Percentiles rank a stretch among this genome's conserved stretches.
Evolutionary conservation across 1,140 invertebrate genomes (phyloP).

Genomic region (Pinna nobilis): DNA sequence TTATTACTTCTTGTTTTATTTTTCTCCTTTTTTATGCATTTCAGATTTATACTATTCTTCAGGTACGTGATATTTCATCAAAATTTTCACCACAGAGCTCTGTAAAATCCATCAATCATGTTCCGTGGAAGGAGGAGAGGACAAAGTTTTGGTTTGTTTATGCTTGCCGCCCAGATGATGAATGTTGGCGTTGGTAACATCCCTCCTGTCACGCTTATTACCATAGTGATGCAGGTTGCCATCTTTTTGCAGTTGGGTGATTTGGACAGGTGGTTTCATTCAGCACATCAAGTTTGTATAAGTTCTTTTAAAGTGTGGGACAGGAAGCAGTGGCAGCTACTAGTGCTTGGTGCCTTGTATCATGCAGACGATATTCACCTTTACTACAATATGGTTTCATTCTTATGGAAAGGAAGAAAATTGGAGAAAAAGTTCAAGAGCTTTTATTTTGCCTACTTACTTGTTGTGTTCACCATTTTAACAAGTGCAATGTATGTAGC

Average conservation of each 20-base stretch:
- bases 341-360: slow-evolving; percentile 80
- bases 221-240: slow-evolving; percentile 73
- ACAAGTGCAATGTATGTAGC: slow-evolving; percentile 78
- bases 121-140: slow-evolving; percentile 41
- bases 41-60: too few relatives aligned
- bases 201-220: slow-evolving; percentile 80
- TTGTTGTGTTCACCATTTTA: slow-evolving; percentile 78
- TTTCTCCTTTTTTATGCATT: too few relatives aligned
- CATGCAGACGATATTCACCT: slow-evolving; percentile 85
- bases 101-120: too few relatives aligned
- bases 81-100: too few relatives aligned
- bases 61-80: too few relatives aligned
- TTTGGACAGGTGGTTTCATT: slow-evolving; percentile 51
- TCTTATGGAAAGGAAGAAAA: slow-evolving; percentile 80
- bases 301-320: slow-evolving; percentile 78
- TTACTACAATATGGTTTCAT: slow-evolving; percentile 85
- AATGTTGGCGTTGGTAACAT: slow-evolving; percentile 79
- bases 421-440: slow-evolving; percentile 79
- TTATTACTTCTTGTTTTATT: too few relatives aligned
- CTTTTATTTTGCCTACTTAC: slow-evolving; percentile 78
- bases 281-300: slow-evolving; percentile 78
- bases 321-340: slow-evolving; percentile 78
- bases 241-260: slow-evolving; percentile 67
- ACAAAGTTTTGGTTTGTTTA: slow-evolving; percentile 55
- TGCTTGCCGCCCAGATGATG: slow-evolving; percentile 62